Conservation (phyloP, 2,113 vertebrate genomes). For the Colaptes auratus region DNA sequence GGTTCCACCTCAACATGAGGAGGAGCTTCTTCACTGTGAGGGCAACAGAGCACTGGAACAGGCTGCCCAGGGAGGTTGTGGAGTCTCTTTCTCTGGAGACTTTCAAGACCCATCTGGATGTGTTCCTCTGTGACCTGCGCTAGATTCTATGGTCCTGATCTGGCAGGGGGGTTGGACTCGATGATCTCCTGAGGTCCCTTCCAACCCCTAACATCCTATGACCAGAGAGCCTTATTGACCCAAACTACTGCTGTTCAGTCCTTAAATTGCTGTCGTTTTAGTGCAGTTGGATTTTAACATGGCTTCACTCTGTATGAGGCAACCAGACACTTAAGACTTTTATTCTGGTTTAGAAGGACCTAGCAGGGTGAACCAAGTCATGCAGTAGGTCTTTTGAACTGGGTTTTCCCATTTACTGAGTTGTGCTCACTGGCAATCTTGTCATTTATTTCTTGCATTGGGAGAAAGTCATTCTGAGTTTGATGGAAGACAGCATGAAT, state of each 20-base stretch:
- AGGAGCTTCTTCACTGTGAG: too few relatives aligned
- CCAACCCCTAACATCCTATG: too few relatives aligned
- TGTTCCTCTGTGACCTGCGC: too few relatives aligned
- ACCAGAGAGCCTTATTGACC: background rate
- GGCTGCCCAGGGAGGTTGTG: too few relatives aligned
- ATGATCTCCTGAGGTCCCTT: too few relatives aligned
- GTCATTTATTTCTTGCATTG: background rate
- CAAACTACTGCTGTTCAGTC: background rate
- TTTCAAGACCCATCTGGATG: too few relatives aligned
- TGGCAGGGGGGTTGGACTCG: too few relatives aligned
- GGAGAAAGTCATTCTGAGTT: background rate
- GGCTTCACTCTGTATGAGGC: background rate
- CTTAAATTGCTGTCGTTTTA: background rate
- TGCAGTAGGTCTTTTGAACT: background rate
- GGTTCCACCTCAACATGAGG: too few relatives aligned
- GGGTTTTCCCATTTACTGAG: background rate
- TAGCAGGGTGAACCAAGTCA: background rate
- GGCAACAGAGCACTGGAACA: too few relatives aligned
- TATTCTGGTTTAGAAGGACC: background rate
- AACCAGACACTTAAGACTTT: background rate
- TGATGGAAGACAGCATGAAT: background rate
- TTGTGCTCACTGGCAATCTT: background rate
- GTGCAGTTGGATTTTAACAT: background rate
- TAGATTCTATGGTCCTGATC: too few relatives aligned
- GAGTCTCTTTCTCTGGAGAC: too few relatives aligned